These are phyloP conservation scores for Dreissena polymorpha DNA, from an alignment of 1,140 invertebrate species.

Conservation along the genomic window DNA sequence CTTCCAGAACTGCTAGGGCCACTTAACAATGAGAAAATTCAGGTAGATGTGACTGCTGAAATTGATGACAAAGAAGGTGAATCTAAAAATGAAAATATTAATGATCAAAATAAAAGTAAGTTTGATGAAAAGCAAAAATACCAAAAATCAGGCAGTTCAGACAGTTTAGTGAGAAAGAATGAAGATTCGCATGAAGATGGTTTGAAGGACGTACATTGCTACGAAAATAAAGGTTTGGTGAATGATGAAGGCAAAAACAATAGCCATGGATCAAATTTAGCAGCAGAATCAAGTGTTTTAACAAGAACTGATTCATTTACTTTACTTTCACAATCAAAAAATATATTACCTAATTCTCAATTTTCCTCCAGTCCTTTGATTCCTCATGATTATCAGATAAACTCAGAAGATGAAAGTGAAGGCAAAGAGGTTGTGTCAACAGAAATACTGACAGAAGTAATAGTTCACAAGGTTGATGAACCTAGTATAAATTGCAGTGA, in stretches of 20 bases:
- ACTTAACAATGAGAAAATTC: too few relatives aligned
- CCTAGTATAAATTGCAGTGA: not conserved
- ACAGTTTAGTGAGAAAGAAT: too few relatives aligned
- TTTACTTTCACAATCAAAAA: not conserved
- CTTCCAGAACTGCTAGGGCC: too few relatives aligned
- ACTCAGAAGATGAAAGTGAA: not conserved
- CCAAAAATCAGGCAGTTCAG: too few relatives aligned
- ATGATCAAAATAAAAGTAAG: too few relatives aligned
- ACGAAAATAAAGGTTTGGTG: not conserved
- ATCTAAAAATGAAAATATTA: too few relatives aligned
- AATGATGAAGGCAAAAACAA: not conserved
- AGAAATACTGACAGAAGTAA: conserved; percentile 25
- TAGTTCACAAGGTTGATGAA: conserved; percentile 22
- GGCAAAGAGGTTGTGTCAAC: not conserved
- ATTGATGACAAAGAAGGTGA: too few relatives aligned
- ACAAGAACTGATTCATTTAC: not conserved
- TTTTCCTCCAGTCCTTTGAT: not conserved
- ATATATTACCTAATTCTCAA: not conserved
- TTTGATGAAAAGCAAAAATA: too few relatives aligned
- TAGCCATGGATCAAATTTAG: not conserved
- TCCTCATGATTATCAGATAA: not conserved
- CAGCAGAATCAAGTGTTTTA: not conserved
- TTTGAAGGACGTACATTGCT: not conserved
- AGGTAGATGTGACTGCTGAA: too few relatives aligned
- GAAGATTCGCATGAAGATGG: too few relatives aligned